Percentiles rank a stretch among this genome's conserved stretches.
Conservation (phyloP, 2,113 vertebrate species). For the Tachysurus fulvidraco region DNA sequence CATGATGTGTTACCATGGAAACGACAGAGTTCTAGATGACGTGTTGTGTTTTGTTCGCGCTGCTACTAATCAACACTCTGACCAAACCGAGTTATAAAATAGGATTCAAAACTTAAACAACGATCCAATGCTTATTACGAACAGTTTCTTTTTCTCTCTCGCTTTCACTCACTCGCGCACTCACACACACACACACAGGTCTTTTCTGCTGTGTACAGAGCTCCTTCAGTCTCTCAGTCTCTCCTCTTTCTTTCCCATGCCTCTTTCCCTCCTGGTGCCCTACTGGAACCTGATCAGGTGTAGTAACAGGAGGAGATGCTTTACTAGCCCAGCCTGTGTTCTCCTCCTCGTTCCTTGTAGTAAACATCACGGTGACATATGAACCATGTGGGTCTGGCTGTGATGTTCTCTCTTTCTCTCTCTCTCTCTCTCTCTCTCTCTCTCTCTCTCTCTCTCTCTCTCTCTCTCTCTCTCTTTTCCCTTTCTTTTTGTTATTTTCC, state of each 20-base stretch:
- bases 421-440: too few relatives aligned
- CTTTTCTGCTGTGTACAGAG: background rate
- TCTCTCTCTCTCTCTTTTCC: too few relatives aligned
- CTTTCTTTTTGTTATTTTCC: background rate
- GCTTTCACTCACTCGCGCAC: too few relatives aligned
- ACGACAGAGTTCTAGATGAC: background rate
- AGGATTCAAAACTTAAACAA: background rate
- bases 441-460: too few relatives aligned
- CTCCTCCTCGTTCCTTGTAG: constrained; percentile 24
- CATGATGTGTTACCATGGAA: background rate
- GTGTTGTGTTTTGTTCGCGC: background rate
- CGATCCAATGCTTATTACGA: background rate
- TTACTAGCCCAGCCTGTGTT: background rate
- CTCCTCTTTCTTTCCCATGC: background rate
- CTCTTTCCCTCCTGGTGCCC: background rate
- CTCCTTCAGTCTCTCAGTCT: background rate
- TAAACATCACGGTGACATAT: constrained; percentile 66
- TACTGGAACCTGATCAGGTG: constrained; percentile 28
- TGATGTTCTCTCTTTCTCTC: background rate
- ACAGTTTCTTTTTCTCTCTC: background rate
- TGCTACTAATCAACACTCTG: background rate
- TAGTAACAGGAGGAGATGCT: constrained; percentile 21
- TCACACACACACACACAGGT: background rate
- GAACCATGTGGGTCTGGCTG: constrained; percentile 4
- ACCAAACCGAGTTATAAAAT: background rate